Percentiles rank a stretch among this genome's conserved stretches.
Conservation (phyloP, 2,797 vertebrate genomes). For the Schizopygopsis malacanthus region DNA sequence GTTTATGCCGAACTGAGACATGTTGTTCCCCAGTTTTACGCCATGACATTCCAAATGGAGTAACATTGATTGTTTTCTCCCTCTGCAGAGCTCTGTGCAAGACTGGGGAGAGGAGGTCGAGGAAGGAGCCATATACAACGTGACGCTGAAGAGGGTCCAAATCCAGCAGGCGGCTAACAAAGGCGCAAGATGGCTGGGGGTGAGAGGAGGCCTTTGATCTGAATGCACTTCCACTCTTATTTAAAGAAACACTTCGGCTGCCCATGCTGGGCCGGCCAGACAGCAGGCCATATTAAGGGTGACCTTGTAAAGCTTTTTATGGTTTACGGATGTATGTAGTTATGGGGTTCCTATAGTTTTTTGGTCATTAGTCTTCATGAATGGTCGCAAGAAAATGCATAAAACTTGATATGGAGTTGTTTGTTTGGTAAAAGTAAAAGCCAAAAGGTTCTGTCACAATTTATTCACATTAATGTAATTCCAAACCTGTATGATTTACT, state of each 20-base stretch:
- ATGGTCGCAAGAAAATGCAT: neutral
- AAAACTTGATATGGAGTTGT: neutral
- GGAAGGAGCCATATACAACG: slow-evolving; percentile 94
- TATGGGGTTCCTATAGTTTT: slow-evolving; percentile 11
- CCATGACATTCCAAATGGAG: neutral
- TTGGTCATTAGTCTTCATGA: slow-evolving; percentile 12
- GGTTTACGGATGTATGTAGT: slow-evolving; percentile 15
- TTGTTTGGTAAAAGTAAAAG: slow-evolving; percentile 9
- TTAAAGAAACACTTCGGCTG: slow-evolving; percentile 29
- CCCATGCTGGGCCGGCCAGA: slow-evolving; percentile 36
- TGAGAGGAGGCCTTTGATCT: slow-evolving; percentile 72
- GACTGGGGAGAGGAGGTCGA: slow-evolving; percentile 96
- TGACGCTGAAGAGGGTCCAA: slow-evolving; percentile 93
- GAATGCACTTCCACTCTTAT: slow-evolving; percentile 29
- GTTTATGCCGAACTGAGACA: neutral
- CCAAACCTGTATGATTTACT: neutral
- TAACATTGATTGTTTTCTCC: slow-evolving; percentile 19
- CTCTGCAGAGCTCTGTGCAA: slow-evolving; percentile 90
- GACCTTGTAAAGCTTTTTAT: slow-evolving; percentile 35
- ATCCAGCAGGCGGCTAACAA: slow-evolving; percentile 97
- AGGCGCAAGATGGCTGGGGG: slow-evolving; percentile 95
- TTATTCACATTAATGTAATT: neutral
- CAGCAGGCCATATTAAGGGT: slow-evolving; percentile 13
- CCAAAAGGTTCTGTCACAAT: neutral
- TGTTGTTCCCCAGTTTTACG: slow-evolving; percentile 2